phyloP scores from a whole-genome alignment of 1,140 invertebrate species.

The Grapholita molesta region DNA sequence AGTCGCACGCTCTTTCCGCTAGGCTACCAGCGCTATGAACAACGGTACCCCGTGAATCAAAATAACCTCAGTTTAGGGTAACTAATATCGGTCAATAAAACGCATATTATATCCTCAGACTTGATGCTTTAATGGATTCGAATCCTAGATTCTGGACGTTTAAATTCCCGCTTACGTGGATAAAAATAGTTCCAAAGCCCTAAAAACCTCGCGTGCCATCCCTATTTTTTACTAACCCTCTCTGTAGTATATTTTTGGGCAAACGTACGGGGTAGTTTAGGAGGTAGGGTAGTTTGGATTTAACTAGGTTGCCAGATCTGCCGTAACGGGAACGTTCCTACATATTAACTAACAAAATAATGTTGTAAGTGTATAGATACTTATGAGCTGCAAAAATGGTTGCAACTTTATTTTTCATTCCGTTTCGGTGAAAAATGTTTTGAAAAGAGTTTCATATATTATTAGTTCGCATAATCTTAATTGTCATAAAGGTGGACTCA shows the following conservation, averaged over 20 bases:
- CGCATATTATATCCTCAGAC: too few species aligned
- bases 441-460: not conserved
- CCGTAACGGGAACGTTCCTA: not conserved
- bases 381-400: not conserved
- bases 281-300: not conserved
- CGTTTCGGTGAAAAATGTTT: not conserved
- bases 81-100: too few species aligned
- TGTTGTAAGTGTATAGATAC: not conserved
- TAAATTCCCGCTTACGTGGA: too few species aligned
- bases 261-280: not conserved
- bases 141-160: too few species aligned
- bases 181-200: too few species aligned
- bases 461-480: too few species aligned
- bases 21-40: too few species aligned
- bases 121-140: too few species aligned
- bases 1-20: too few species aligned
- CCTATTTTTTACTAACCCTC: constrained; percentile 29
- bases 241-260: constrained; percentile 31
- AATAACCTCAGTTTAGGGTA: too few species aligned
- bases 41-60: too few species aligned
- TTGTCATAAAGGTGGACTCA: too few species aligned
- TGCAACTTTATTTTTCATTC: not conserved
- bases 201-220: not conserved
- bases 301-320: not conserved
- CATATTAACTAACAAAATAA: not conserved